Evolutionary conservation across 1,140 invertebrate genomes (phyloP).

Genomic region (Aethina tumida): DNA sequence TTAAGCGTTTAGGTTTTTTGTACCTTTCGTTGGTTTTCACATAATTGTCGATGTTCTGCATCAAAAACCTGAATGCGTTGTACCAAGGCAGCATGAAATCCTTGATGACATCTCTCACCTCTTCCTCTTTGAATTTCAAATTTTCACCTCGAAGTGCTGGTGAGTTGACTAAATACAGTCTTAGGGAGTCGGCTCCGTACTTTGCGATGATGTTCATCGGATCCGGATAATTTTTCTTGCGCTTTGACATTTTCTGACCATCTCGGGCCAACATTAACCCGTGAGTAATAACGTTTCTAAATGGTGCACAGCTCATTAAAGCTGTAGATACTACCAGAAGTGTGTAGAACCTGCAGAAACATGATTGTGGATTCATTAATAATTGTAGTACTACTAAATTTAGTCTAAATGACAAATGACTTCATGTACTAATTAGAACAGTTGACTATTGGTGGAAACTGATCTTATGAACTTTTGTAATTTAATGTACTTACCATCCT

Average conservation of each 20-base stretch:
- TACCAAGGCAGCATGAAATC: slow-evolving; percentile 99
- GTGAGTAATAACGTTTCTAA: slow-evolving; percentile 95
- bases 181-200: slow-evolving; percentile 94
- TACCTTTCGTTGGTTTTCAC: slow-evolving; percentile 59
- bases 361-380: no score
- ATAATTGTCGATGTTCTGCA: slow-evolving; percentile 84
- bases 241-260: slow-evolving; percentile 99
- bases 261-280: slow-evolving; percentile 91
- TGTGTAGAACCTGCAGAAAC: slow-evolving; percentile 99
- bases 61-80: slow-evolving; percentile 93
- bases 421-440: no score
- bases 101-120: slow-evolving; percentile 88
- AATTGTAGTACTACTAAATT: no score
- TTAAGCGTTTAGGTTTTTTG: no score
- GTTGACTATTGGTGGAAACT: no score
- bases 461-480: no score
- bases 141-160: slow-evolving; percentile 96
- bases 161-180: slow-evolving; percentile 95
- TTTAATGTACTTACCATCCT: no score
- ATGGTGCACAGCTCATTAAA: slow-evolving; percentile 93
- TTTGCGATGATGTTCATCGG: slow-evolving; percentile 85
- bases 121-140: slow-evolving; percentile 93
- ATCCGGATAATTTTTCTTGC: slow-evolving; percentile 98
- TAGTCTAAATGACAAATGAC: no score
- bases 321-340: slow-evolving; percentile 91